Conservation (phyloP, 1,140 invertebrate species). For the Babylonia areolata region DNA sequence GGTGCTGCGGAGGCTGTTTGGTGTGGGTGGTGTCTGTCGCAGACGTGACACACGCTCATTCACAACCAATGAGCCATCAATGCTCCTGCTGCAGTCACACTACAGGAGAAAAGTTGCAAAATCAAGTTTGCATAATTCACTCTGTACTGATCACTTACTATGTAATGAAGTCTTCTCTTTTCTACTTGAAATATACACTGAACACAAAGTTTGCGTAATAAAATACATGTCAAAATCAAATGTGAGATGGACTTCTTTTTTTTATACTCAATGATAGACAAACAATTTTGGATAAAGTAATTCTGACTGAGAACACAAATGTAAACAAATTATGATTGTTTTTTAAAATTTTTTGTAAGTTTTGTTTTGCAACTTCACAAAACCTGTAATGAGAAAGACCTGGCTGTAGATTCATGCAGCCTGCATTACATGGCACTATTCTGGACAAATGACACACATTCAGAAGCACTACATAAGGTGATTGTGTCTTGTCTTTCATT, state of each 20-base stretch:
- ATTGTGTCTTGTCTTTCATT: no score
- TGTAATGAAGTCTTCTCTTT: neutral
- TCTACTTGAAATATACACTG: neutral
- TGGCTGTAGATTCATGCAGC: no score
- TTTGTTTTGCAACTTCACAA: no score
- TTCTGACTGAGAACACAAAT: no score
- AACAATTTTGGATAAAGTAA: no score
- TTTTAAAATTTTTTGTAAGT: no score
- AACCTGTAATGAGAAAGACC: no score
- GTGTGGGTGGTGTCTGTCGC: neutral
- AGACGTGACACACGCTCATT: slow-evolving; percentile 21
- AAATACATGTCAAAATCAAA: neutral
- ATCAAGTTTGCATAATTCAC: slow-evolving; percentile 12
- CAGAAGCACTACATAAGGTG: no score
- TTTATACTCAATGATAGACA: neutral
- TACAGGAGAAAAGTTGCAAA: slow-evolving; percentile 18
- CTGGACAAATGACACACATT: no score
- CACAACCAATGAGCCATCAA: slow-evolving; percentile 21
- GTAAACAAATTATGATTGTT: no score
- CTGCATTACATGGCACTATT: no score
- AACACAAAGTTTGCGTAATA: neutral
- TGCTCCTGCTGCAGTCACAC: neutral
- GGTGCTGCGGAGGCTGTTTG: neutral
- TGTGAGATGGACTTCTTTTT: neutral
- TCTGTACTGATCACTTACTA: neutral